Evolutionary conservation across 2,888 invertebrate species (phyloP).

Genomic region (Vesta saturnalis): DNA sequence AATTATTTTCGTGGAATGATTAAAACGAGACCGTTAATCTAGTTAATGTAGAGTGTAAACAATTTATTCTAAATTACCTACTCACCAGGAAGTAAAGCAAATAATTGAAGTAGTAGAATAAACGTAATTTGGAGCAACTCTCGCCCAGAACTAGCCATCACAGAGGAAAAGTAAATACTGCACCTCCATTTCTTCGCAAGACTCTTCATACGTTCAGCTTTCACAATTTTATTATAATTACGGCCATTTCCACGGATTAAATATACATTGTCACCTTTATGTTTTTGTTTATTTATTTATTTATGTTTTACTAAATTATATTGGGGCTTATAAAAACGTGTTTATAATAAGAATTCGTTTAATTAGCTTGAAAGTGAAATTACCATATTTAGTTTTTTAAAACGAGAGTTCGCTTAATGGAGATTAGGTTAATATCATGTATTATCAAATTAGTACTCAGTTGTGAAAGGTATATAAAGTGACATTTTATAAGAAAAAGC

Average conservation of each 20-base stretch:
- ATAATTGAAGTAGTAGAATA: constrained; percentile 17
- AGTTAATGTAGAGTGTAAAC: background rate
- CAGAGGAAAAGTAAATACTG: constrained; percentile 35
- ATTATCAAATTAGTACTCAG: too few relatives aligned
- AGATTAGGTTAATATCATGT: too few relatives aligned
- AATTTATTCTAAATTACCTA: background rate
- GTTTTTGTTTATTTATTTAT: background rate
- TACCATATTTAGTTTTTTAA: too few relatives aligned
- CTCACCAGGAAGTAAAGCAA: constrained; percentile 34
- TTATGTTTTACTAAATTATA: background rate
- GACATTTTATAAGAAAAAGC: too few relatives aligned
- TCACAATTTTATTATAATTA: constrained; percentile 35
- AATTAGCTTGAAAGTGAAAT: too few relatives aligned
- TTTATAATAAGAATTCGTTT: too few relatives aligned
- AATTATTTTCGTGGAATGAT: background rate
- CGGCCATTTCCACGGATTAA: background rate
- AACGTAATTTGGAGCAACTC: constrained; percentile 26
- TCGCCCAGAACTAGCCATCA: constrained; percentile 31
- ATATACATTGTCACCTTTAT: background rate
- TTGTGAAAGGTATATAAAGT: too few relatives aligned
- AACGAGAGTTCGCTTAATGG: too few relatives aligned
- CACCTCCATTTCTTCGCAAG: constrained; percentile 28
- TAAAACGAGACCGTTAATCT: background rate
- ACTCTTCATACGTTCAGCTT: constrained; percentile 30
- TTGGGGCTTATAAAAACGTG: too few relatives aligned